Percentiles rank a stretch among this genome's conserved stretches.
Conservation (phyloP, 2,888 invertebrate species). For the Ormyrus nitidulus region DNA sequence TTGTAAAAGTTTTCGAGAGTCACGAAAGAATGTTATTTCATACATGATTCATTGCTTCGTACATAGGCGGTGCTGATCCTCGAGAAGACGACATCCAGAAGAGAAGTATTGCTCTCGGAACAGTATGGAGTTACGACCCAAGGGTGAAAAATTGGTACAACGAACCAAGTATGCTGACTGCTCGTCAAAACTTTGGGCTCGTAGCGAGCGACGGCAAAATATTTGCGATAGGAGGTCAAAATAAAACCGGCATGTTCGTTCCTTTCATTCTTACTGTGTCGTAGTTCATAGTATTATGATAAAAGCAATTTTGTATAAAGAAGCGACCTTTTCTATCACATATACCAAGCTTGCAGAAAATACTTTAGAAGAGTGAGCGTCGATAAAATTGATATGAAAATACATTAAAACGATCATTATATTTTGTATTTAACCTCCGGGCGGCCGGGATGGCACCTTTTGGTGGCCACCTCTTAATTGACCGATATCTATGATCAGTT, state of each 20-base stretch:
- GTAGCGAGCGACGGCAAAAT: constrained; percentile 82
- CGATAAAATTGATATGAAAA: too few relatives aligned
- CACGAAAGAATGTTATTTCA: constrained; percentile 6
- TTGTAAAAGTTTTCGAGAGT: constrained; percentile 7
- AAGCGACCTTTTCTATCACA: background rate
- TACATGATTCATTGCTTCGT: constrained; percentile 28
- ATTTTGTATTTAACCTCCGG: too few relatives aligned
- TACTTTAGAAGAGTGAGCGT: too few relatives aligned
- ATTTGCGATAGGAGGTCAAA: constrained; percentile 85
- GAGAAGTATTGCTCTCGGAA: constrained; percentile 79
- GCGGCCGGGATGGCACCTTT: too few relatives aligned
- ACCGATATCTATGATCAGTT: too few relatives aligned
- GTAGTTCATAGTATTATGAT: background rate
- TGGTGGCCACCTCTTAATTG: too few relatives aligned
- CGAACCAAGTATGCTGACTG: constrained; percentile 79
- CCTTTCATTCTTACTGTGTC: too few relatives aligned
- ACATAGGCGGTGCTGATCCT: constrained; percentile 81
- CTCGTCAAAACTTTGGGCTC: constrained; percentile 83
- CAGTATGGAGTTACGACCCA: constrained; percentile 84
- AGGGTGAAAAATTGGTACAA: constrained; percentile 80
- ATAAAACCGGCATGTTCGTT: constrained; percentile 78
- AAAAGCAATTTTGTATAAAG: background rate
- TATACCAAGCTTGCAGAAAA: too few relatives aligned
- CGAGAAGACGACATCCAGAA: constrained; percentile 78
- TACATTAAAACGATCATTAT: too few relatives aligned